These are phyloP conservation scores for Diarsia dahlii DNA, from an alignment of 2,888 invertebrate genomes.

Conservation along the genomic window DNA sequence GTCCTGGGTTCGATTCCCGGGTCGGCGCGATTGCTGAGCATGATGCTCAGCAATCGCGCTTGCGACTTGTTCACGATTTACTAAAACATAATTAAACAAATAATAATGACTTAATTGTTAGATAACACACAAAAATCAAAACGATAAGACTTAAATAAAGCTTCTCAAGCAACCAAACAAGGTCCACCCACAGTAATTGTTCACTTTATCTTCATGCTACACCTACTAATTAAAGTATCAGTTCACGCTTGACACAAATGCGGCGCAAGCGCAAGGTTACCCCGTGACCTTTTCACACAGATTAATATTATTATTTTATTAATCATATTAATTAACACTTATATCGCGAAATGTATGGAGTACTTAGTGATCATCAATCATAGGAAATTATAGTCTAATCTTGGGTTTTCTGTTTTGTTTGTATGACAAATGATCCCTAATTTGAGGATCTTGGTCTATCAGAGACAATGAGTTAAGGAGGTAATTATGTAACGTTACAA, in stretches of 20 bases:
- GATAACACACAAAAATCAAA: conserved; percentile 8
- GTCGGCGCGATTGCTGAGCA: too few relatives aligned
- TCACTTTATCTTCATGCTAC: conserved; percentile 40
- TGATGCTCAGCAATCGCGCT: too few relatives aligned
- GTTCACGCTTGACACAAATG: conserved; percentile 58
- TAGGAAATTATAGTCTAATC: conserved; percentile 56
- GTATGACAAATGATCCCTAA: conserved; percentile 61
- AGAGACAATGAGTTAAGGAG: conserved; percentile 16
- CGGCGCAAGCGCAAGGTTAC: conserved; percentile 62
- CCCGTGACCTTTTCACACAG: conserved; percentile 76
- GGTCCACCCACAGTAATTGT: conserved; percentile 46
- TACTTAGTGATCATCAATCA: conserved; percentile 66
- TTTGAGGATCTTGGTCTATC: conserved; percentile 28
- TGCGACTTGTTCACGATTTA: too few relatives aligned
- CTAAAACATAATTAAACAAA: not conserved
- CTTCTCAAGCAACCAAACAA: conserved; percentile 40
- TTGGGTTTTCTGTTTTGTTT: conserved; percentile 54
- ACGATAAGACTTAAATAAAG: conserved; percentile 6
- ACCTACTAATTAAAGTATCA: conserved; percentile 54
- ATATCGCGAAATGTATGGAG: conserved; percentile 32
- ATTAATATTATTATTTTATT: conserved; percentile 77
- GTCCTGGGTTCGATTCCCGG: too few relatives aligned
- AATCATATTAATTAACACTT: conserved; percentile 75
- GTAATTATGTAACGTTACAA: conserved; percentile 24
- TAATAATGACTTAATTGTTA: conserved; percentile 3